Percentiles rank a stretch among this genome's conserved stretches.
Conservation (phyloP, 2,113 vertebrate genomes). For the Talpa occidentalis region DNA sequence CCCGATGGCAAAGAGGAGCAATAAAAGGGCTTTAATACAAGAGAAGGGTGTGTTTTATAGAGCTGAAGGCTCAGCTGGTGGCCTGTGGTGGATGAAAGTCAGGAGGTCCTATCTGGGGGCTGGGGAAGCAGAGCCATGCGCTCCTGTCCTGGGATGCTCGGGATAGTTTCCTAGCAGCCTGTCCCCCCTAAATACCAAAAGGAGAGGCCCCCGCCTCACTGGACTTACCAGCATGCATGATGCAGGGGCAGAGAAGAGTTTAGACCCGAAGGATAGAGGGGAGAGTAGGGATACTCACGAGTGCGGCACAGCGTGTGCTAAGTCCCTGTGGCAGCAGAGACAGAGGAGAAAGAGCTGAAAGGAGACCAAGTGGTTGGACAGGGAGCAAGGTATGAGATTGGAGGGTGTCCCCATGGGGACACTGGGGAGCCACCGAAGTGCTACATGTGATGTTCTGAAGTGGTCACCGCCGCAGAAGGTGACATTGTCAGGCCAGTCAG, state of each 20-base stretch:
- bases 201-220: too few species aligned
- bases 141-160: too few species aligned
- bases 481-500: background rate
- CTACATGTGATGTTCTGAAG: background rate
- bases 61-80: background rate
- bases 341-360: background rate
- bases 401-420: background rate
- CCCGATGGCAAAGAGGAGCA: background rate
- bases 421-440: background rate
- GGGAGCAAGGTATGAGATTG: background rate
- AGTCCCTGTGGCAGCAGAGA: background rate
- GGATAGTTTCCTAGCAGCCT: too few species aligned
- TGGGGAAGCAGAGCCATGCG: background rate
- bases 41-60: background rate
- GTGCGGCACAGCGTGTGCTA: background rate
- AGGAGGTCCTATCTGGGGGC: background rate
- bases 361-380: background rate
- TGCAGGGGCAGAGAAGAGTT: background rate
- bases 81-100: accelerated
- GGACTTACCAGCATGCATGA: too few species aligned
- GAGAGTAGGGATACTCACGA: background rate
- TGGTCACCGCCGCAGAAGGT: background rate
- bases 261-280: background rate
- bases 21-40: background rate
- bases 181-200: too few species aligned